Percentiles rank a stretch among this genome's conserved stretches.
Evolutionary conservation across 1,140 invertebrate genomes (phyloP).

Genomic region (Penaeus chinensis): DNA sequence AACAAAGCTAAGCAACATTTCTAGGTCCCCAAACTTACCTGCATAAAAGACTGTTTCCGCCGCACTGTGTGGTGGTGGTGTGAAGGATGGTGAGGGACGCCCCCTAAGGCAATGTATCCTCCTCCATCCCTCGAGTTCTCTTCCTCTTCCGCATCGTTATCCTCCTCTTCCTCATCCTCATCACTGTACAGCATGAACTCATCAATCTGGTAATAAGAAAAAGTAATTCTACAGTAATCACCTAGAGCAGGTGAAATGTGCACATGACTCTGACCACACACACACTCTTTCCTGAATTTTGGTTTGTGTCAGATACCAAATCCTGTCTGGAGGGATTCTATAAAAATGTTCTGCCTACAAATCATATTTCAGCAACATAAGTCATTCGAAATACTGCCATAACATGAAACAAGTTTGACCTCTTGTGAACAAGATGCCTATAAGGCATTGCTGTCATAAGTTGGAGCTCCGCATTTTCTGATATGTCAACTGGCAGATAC

Average conservation of each 20-base stretch:
- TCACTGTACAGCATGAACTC: conserved; percentile 56
- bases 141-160: conserved; percentile 40
- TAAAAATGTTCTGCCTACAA: no score
- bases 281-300: neutral
- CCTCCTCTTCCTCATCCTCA: conserved; percentile 52
- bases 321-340: no score
- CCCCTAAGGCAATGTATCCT: conserved; percentile 40
- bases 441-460: no score
- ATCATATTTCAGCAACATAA: no score
- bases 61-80: conserved; percentile 14
- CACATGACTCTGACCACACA: neutral
- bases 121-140: conserved; percentile 36
- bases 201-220: conserved; percentile 36
- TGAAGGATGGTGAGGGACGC: conserved; percentile 25
- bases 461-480: no score
- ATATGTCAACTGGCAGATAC: no score
- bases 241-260: neutral
- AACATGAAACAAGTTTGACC: no score
- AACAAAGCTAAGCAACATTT: neutral
- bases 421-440: no score
- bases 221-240: neutral
- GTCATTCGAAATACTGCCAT: no score
- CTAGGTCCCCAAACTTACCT: conserved; percentile 6
- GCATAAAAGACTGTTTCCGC: conserved; percentile 47
- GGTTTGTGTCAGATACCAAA: no score